phyloP scores from a whole-genome alignment of 2,113 vertebrate genomes.

The Platycercus adscitus region DNA sequence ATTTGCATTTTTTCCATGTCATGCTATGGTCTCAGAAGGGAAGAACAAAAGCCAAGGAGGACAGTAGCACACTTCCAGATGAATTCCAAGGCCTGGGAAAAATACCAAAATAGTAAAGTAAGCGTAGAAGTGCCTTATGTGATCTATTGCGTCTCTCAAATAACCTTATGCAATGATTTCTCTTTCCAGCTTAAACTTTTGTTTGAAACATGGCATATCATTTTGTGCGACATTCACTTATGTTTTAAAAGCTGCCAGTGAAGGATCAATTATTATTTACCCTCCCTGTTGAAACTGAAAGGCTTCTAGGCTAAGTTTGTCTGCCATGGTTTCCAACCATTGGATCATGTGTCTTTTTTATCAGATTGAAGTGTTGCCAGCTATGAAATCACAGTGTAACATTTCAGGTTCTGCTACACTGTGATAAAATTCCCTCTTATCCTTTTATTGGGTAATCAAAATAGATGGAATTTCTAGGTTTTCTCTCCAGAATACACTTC shows the following conservation, averaged over 20 bases:
- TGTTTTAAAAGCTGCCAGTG: background rate
- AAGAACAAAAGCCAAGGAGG: background rate
- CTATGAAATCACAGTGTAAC: background rate
- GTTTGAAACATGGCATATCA: background rate
- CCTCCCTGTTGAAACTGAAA: background rate
- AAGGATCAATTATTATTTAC: background rate
- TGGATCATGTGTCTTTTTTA: rapidly evolving
- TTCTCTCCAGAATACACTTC: background rate
- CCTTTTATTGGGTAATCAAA: background rate
- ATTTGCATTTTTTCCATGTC: background rate
- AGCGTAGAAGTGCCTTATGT: rapidly evolving
- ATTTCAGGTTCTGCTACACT: background rate
- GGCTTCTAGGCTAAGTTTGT: background rate
- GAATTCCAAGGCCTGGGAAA: background rate
- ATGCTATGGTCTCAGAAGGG: background rate
- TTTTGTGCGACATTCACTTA: background rate
- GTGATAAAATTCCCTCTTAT: background rate
- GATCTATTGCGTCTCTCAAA: background rate
- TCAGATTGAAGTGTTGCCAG: background rate
- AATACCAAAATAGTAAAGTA: background rate
- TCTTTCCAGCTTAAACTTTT: background rate
- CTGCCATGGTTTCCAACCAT: background rate
- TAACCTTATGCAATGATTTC: background rate
- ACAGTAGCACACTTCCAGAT: background rate
- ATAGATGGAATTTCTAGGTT: background rate